Base-by-base conservation (phyloP, 2,797 vertebrate genomes). In the Peromyscus nudipes region DNA sequence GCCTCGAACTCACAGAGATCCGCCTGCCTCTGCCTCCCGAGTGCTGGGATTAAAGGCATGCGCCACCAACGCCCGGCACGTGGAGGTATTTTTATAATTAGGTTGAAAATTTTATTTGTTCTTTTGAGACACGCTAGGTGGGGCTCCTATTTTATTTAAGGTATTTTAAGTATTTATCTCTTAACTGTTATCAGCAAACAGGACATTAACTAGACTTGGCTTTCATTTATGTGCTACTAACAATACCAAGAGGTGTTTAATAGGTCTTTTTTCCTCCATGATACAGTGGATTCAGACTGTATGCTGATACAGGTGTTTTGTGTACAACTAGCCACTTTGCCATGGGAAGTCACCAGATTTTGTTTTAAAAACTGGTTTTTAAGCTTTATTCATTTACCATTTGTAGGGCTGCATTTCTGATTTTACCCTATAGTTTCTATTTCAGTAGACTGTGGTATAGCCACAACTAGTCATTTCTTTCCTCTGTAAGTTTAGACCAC, bases 51-150 rank as follows among this genome's bases (percentile, higher is more conserved):
- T 52, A 52, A 52, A 52, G 52, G 52, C 14, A 0, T 52, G 52
- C 14, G 13, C 52, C 52, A 13, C 52, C 52, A n/a, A n/a, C n/a
- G n/a, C n/a, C n/a, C 46, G 9, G 52, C 52, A 12, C 4, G 13
- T 79, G 31, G 76, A 93, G 43, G 91, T 92, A 52, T 94, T 94
- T 89, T 40, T 93, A 16, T 89, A 55, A 43, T 62, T 92, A 40
- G 52, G 29, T 88, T 92, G 65, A 52, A 93, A 77, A 91, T 92
- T 95, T 96, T 96, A 62, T 94, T 96, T 90, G 10, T 88, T 95
- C 31, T 96, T 94, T 84, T 84, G 37, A n/a, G 60, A 92, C n/a
- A 84, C 21, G 82, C 40, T 89, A 60, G 43, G 43, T 86, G 83
- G 40, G 43, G 12, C 21, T 96, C 37, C 34, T 80, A 25, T 71